phyloP scores from a whole-genome alignment of 2,113 vertebrate species.

The Gymnorhina tibicen region DNA sequence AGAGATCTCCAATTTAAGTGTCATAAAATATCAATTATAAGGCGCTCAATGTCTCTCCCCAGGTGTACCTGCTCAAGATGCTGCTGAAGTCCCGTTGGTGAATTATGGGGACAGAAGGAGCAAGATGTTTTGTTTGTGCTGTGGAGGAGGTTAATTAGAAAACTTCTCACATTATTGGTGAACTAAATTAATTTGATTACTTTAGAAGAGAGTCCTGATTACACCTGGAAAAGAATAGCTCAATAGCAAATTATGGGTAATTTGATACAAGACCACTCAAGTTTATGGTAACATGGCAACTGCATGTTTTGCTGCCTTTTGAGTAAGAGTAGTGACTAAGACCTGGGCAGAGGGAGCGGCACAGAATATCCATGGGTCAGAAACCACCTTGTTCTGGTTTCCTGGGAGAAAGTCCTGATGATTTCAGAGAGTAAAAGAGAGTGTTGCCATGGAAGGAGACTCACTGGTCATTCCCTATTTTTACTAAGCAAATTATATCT shows the following conservation, averaged over 20 bases:
- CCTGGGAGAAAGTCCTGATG: background rate
- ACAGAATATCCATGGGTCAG: background rate
- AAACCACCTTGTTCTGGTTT: background rate
- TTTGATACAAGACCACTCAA: background rate
- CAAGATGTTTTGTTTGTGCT: background rate
- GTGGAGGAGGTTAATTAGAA: background rate
- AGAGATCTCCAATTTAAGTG: background rate
- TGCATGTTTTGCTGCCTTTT: background rate
- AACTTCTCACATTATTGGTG: background rate
- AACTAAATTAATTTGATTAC: background rate
- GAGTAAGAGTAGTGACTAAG: background rate
- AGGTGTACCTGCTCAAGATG: background rate
- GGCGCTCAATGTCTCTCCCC: background rate
- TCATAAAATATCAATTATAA: background rate
- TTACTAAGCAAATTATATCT: background rate
- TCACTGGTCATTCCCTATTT: background rate
- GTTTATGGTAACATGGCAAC: background rate
- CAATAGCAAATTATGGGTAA: background rate
- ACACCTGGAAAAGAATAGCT: background rate
- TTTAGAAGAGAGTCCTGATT: background rate
- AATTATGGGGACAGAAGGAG: background rate
- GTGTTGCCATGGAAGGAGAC: background rate
- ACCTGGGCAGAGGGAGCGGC: background rate
- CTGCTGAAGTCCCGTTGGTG: background rate
- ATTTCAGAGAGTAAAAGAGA: background rate